A percentile compares a stretch with the other conserved stretches of the same genome.
phyloP scores from a whole-genome alignment of 53 echinoderm and acorn worm genomes.

The Arbacia lixula region DNA sequence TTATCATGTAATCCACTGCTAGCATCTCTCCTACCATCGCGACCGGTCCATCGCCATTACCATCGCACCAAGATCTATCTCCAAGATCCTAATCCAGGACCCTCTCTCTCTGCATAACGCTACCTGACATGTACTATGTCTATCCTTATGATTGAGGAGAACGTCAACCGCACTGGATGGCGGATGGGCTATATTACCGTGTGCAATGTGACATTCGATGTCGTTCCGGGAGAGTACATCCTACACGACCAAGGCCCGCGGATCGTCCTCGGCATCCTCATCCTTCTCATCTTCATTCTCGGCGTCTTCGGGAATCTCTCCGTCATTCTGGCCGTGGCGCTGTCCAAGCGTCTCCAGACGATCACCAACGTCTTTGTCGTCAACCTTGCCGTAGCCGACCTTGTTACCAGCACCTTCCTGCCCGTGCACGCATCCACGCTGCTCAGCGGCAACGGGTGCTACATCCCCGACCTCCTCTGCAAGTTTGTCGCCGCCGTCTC shows the following conservation, averaged over 20 bases:
- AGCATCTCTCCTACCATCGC: too few relatives aligned
- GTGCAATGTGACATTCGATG: constrained; percentile 21
- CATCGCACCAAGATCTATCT: too few relatives aligned
- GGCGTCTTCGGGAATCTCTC: constrained; percentile 55
- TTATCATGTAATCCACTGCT: too few relatives aligned
- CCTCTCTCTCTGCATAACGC: too few relatives aligned
- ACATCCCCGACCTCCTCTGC: constrained; percentile 32
- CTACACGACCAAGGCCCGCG: constrained; percentile 19
- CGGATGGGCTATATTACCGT: too few relatives aligned
- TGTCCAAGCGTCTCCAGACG: constrained; percentile 66
- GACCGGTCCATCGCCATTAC: too few relatives aligned
- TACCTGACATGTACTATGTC: too few relatives aligned
- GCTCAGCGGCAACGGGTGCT: constrained; percentile 2
- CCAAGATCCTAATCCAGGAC: too few relatives aligned
- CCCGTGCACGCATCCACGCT: constrained; percentile 32
- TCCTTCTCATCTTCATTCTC: constrained; percentile 39
- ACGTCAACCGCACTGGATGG: too few relatives aligned
- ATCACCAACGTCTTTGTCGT: constrained; percentile 72
- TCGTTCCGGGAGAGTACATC: constrained; percentile 20
- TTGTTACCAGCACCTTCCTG: constrained; percentile 7
- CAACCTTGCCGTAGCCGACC: constrained; percentile 62
- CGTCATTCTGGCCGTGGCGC: constrained; percentile 59
- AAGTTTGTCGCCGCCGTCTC: constrained; percentile 26
- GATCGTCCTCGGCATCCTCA: neutral
- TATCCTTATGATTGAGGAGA: too few relatives aligned